Evolutionary conservation across 2,888 invertebrate species (phyloP), one percentile per base, ranked within the genome.

Genomic region (Chaetogeoica ovagalla): DNA sequence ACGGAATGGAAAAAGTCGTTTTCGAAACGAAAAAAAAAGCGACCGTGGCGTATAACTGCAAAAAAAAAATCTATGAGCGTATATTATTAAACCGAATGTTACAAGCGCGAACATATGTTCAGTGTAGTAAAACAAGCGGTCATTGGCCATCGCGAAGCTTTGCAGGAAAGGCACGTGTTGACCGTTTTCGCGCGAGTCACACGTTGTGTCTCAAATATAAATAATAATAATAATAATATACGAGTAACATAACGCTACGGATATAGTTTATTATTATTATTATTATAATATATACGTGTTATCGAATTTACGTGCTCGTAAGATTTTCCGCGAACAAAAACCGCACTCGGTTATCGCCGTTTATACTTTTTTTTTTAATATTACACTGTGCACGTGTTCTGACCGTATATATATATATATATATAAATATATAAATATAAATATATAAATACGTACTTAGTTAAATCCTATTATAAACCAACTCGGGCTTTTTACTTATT

Each of bases 261-360:
- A 30, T 30, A 30, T 30, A n/a, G n/a, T n/a, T 30, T 30, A 30
- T 30, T 30, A 30, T 30, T 30, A 30, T 30, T 30, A 43, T 9
- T 43, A 43, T 9, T 43, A 43, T 43, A 9, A 43, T 43, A 15
- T 13, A 15, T 13, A 23, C 59, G 70, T n/a, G 21, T 74, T 57
- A 66, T 75, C 74, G 59, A 21, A 5, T 59, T 21, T 75, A 75
- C 75, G 65, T 75, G 39, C 75, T 55, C 55, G 21, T 21, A 37
- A 74, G 65, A 66, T 75, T 75, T 75, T 43, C 65, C 15, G 43
- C 63, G 55, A 30, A 65, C 62, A 37, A 62, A 23, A 23, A 60
- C 15, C 9, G 9, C 15, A 13, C 2, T 48, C 13, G 48, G 23
- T 60, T 60, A 60, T 60, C 60, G 60, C 21, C 21, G 21, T 21